Evolutionary conservation across 2,888 invertebrate species (phyloP).

Genomic region (Eupelmus urozonus): DNA sequence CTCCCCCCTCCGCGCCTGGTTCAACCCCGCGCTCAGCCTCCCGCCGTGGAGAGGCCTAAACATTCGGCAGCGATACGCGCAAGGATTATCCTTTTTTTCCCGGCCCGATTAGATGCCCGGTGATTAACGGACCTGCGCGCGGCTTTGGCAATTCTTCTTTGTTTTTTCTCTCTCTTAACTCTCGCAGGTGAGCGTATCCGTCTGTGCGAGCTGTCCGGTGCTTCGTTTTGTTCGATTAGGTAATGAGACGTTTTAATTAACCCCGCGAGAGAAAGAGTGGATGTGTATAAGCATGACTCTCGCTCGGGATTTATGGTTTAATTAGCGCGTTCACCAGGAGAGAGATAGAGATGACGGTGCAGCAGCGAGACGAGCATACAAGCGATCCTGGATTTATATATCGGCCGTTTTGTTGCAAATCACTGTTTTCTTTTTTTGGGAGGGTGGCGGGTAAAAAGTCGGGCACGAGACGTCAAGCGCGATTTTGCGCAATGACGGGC

Average conservation of each 20-base stretch:
- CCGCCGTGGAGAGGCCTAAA: constrained; percentile 33
- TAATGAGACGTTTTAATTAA: constrained; percentile 53
- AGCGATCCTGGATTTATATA: too few relatives aligned
- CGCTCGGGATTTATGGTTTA: constrained; percentile 30
- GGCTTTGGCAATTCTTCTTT: constrained; percentile 23
- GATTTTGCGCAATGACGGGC: too few relatives aligned
- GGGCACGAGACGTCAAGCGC: too few relatives aligned
- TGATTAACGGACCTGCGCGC: constrained; percentile 48
- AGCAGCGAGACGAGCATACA: too few relatives aligned
- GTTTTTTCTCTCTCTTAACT: neutral
- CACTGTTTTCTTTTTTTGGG: too few relatives aligned
- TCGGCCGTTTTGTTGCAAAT: too few relatives aligned
- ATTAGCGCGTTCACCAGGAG: neutral
- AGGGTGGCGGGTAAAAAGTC: too few relatives aligned
- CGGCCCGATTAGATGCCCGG: constrained; percentile 41
- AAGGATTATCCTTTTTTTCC: constrained; percentile 49
- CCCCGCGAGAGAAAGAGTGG: neutral
- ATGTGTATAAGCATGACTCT: neutral
- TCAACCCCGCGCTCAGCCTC: constrained; percentile 30
- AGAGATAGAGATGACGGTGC: too few relatives aligned
- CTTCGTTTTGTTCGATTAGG: constrained; percentile 32
- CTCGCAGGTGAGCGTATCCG: too few relatives aligned
- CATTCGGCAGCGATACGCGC: constrained; percentile 38
- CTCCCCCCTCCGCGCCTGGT: neutral
- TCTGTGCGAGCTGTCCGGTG: too few relatives aligned